Base-by-base conservation (phyloP, 2,797 vertebrate species). In the Botia kubotai region DNA sequence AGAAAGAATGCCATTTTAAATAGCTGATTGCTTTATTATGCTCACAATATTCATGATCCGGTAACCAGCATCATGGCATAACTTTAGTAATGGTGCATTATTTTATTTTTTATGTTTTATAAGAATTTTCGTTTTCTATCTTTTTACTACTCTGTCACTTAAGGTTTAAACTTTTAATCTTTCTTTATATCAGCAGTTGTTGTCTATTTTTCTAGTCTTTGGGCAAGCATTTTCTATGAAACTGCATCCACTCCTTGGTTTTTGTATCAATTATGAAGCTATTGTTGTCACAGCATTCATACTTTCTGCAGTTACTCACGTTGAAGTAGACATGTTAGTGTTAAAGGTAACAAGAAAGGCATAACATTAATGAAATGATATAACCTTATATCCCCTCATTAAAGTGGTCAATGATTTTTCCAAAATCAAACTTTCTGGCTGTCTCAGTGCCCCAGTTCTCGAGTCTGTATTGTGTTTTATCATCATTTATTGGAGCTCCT, bases 91-190 rank as follows among this genome's bases (percentile, higher is more conserved):
- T 60, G 46, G 62, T 57, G 46, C 19, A 39, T 72, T 63, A 85
- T 85, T 87, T 85, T 87, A 83, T 87, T 85, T 91, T 79, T 84
- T 88, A 86, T 85, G 62, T 90, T 90, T 86, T 77, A 81, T 80
- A 26, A 75, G 85, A 90, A 67, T 75, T 77, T 78, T 63, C 43
- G 82, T 87, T 88, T 87, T 86, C 81, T 62, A 75, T 72, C 78
- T 72, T 79, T 60, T 46, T 81, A 70, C 77, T 86, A 79, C 62
- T 83, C 53, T 77, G 79, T 85, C 83, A 88, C 88, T 90, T 87
- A 89, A 87, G 86, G 92, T 91, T 88, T 87, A 87, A 87, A 81
- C 68, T 75, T 87, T 67, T 86, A 87, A 48, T 50, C 39, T 68
- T 52, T 3, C 36, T 70, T 82, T 88, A 88, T 33, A 69, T 90